Evolutionary conservation across 2,888 invertebrate species (phyloP), one percentile per base, ranked within the genome.

Genomic region (Phengaris arion): DNA sequence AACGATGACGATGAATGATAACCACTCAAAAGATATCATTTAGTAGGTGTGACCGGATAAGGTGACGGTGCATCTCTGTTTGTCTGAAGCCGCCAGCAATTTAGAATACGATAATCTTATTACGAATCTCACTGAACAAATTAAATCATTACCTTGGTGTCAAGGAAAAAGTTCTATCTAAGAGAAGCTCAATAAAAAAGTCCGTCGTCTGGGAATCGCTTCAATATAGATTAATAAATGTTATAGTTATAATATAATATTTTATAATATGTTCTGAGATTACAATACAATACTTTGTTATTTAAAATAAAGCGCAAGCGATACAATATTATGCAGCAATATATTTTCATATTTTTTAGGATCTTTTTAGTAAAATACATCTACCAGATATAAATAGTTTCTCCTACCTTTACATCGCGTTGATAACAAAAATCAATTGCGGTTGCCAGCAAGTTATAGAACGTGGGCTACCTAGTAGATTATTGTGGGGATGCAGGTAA

Each of bases 361-460:
- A 6, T 5, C 10, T 10, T 52, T 52, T 52, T 52, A 52, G 52
- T 52, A 12, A 52, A 52, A 52, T 52, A 22, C 22, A 52, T 52
- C 12, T 12, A 52, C 10, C 8, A 52, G 12, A 52, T 52, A 10
- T 9, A 52, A 35, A 59, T 64, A 9, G 22, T 22, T 64, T 35
- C 6, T 57, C 9, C 9, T 68, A 13, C n/a, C 35, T 35, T 35
- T 4, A 2, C 35, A 35, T 35, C 35, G 35, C 64, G 22, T 54
- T 52, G 64, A 88, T 87, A 91, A 92, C 90, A 89, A 89, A 90
- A 91, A 91, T 91, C 90, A 86, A 90, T 90, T 89, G 89, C 89
- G 84, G 84, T 82, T 82, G 82, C 83, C 83, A 85, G 87, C 90
- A 92, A 92, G 91, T 92, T 92, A 92, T 91, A 89, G 84, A 85